Percentiles rank a stretch among this genome's conserved stretches.
phyloP scores from a whole-genome alignment of 2,888 invertebrate species.

The Hirtodrosophila duncani region DNA sequence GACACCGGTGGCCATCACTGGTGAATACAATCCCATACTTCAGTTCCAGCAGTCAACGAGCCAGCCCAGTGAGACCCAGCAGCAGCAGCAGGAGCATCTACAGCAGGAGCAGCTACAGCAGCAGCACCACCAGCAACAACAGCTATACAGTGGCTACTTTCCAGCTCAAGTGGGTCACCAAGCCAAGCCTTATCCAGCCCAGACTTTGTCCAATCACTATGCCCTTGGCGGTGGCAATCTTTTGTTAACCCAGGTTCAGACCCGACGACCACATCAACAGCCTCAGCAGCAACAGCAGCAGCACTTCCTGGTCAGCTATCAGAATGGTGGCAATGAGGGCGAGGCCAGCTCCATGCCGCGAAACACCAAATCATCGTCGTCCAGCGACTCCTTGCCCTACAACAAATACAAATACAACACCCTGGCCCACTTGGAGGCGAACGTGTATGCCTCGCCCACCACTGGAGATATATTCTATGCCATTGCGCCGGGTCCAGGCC shows the following conservation, averaged over 20 bases:
- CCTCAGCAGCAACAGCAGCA: slow-evolving; percentile 34
- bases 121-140: slow-evolving; percentile 26
- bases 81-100: slow-evolving; percentile 36
- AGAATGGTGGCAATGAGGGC: slow-evolving; percentile 40
- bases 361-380: slow-evolving; percentile 78
- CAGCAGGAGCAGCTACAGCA: slow-evolving; percentile 38
- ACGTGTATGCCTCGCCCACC: slow-evolving; percentile 46
- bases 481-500: slow-evolving; percentile 26
- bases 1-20: slow-evolving; percentile 78
- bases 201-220: slow-evolving; percentile 48
- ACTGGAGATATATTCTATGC: slow-evolving; percentile 64
- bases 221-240: slow-evolving; percentile 36
- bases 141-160: slow-evolving; percentile 37
- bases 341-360: slow-evolving; percentile 49
- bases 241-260: slow-evolving; percentile 41
- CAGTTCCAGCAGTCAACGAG: slow-evolving; percentile 74
- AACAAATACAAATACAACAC: slow-evolving; percentile 76
- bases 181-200: slow-evolving; percentile 19
- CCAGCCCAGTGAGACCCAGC: slow-evolving; percentile 49
- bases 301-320: slow-evolving; percentile 51
- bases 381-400: slow-evolving; percentile 77
- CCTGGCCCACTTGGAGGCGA: slow-evolving; percentile 71
- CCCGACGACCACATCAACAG: slow-evolving; percentile 25
- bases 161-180: slow-evolving; percentile 34
- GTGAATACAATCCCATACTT: slow-evolving; percentile 77